These are phyloP conservation scores for Acanthisitta chloris DNA, from an alignment of 2,113 vertebrate species.

Conservation along the genomic window DNA sequence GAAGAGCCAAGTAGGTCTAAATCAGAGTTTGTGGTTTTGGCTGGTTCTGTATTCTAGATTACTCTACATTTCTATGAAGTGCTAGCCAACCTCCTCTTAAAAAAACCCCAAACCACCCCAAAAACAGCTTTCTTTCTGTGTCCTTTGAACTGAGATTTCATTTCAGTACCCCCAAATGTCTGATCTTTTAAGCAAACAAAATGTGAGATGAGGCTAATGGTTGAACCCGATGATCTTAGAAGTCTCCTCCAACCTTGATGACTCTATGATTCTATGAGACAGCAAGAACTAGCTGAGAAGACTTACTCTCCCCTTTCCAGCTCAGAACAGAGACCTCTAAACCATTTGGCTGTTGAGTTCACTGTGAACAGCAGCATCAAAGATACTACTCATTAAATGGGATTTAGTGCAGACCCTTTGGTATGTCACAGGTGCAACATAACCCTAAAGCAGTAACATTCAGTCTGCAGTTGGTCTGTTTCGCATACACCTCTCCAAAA, in stretches of 20 bases:
- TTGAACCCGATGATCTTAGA: too few relatives aligned
- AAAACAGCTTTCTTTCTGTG: background rate
- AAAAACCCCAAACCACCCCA: background rate
- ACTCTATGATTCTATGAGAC: too few relatives aligned
- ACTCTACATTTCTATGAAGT: background rate
- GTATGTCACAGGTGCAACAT: background rate
- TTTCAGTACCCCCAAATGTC: background rate
- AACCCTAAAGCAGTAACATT: background rate
- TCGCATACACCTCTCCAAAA: background rate
- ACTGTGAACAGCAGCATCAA: background rate
- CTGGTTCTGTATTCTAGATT: background rate
- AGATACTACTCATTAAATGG: background rate
- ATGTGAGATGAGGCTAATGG: too few relatives aligned
- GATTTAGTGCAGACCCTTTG: background rate
- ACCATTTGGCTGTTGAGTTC: background rate
- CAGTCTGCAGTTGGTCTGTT: background rate
- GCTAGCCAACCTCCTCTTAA: background rate
- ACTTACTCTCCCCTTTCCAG: background rate
- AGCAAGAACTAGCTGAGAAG: background rate
- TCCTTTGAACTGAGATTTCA: background rate
- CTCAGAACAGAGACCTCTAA: background rate
- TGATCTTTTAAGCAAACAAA: background rate
- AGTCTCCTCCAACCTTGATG: too few relatives aligned
- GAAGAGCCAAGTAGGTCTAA: conserved; percentile 49
- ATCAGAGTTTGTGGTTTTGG: conserved; percentile 49